Evolutionary conservation across 92 coral and sea anemone species (phyloP), one percentile per base, ranked within the genome.

Genomic region (Pocillopora grandis): DNA sequence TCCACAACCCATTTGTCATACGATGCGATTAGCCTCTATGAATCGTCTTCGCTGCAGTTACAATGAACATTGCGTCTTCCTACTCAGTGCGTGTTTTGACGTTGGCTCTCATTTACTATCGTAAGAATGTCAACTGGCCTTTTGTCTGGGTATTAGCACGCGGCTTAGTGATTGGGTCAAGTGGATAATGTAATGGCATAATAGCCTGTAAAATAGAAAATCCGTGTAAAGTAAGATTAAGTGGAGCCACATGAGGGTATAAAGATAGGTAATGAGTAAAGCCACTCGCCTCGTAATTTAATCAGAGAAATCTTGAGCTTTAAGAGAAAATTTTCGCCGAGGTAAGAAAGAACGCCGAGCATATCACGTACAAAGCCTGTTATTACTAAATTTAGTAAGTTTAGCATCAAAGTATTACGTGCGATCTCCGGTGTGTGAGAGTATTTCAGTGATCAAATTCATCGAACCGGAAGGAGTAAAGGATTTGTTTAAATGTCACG

Each of bases 111-210:
- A 70, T 58, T 81, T 33, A 71, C 68, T 36, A 35, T n/a, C 86
- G 35, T 73, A 20, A 72, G 86, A 83, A 83, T 83, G 86, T 63
- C 21, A 83, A 73, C 86, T 73, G 12, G 61, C 56, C 86, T 83
- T 72, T 82, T 82, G 86, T 82, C 61, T 35, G 35, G 17, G 64
- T 59, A 70, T 80, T 36, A 71, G 42, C 12, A 69, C 70, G 77
- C 49, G 77, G 76, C 33, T 71, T n/a, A 60, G 59, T 33, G 58
- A 77, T 77, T 69, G 66, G 48, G 57, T 60, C 67, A 77, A 80
- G 85, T 81, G 85, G 77, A 60, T 81, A 81, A 81, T 31, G 85
- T 81, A 77, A 81, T 77, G 77, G 48, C 85, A 71, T 59, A 71
- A 71, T 71, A 36, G n/a, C 2, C 36, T 57, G 70, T 60, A 81